Percentiles rank a stretch among this genome's conserved stretches.
Evolutionary conservation across 2,797 vertebrate genomes (phyloP).

Genomic region (Tauraco hartlaubi): DNA sequence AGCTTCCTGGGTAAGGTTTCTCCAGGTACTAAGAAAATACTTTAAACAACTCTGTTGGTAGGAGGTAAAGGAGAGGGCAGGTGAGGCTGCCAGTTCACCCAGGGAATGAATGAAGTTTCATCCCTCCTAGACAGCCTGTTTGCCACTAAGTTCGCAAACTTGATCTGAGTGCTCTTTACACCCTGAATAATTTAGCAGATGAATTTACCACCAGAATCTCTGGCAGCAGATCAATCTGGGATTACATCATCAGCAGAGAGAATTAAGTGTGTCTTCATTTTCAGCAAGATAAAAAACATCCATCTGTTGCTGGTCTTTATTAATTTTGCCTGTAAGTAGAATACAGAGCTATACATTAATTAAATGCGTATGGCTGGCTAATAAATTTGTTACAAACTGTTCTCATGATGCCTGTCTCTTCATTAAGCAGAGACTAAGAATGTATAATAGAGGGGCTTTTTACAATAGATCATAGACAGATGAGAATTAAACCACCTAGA

Average conservation of each 20-base stretch:
- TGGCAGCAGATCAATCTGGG: constrained; percentile 12
- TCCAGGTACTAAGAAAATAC: not conserved
- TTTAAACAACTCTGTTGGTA: not conserved
- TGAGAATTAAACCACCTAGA: not conserved
- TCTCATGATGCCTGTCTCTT: constrained; percentile 4
- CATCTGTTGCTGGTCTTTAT: constrained; percentile 54
- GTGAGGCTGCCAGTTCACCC: not conserved
- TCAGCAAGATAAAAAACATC: not conserved
- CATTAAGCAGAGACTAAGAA: constrained; percentile 16
- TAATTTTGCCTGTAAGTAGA: constrained; percentile 46
- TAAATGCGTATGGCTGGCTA: constrained; percentile 54
- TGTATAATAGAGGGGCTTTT: not conserved
- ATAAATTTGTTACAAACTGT: constrained; percentile 38
- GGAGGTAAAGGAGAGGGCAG: not conserved
- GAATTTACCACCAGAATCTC: constrained; percentile 28
- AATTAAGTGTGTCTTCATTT: constrained; percentile 51
- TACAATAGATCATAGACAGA: not conserved
- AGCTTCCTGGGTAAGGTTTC: not conserved
- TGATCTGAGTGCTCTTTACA: not conserved
- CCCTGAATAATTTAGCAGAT: constrained; percentile 10
- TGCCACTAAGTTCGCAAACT: not conserved
- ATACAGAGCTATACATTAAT: constrained; percentile 47
- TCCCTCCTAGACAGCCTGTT: not conserved
- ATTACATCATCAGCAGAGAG: constrained; percentile 32
- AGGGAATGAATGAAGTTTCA: not conserved